Percentiles rank a stretch among this genome's conserved stretches.
Evolutionary conservation across 2,797 vertebrate genomes (phyloP).

Genomic region (Argyrosomus regius): DNA sequence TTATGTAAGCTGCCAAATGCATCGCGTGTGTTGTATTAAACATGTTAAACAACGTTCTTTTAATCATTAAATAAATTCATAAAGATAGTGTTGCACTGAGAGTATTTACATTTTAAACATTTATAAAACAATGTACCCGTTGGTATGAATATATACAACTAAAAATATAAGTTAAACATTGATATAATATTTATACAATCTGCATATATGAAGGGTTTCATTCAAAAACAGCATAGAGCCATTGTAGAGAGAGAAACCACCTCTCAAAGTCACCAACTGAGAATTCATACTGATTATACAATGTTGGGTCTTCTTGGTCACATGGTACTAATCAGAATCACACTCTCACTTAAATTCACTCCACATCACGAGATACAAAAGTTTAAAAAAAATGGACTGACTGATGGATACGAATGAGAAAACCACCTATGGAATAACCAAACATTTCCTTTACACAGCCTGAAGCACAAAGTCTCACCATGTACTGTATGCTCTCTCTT

Average conservation of each 20-base stretch:
- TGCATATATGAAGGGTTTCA: conserved; percentile 3
- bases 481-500: background rate
- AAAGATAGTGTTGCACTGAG: background rate
- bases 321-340: conserved; percentile 23
- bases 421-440: background rate
- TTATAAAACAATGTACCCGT: background rate
- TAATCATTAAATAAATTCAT: background rate
- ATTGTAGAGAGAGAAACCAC: background rate
- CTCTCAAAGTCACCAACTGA: background rate
- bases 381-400: conserved; percentile 14
- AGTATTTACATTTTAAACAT: background rate
- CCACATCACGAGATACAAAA: conserved; percentile 23
- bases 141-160: background rate
- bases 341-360: conserved; percentile 37
- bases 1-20: background rate
- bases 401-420: conserved; percentile 16
- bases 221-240: background rate
- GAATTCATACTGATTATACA: conserved; percentile 13
- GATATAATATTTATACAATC: background rate
- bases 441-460: conserved; percentile 17
- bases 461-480: background rate
- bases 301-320: conserved; percentile 5
- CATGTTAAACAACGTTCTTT: background rate
- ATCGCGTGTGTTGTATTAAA: background rate
- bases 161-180: background rate